Evolutionary conservation across 2,797 vertebrate species (phyloP).

Genomic region (Mormyrus proboscirostris): DNA sequence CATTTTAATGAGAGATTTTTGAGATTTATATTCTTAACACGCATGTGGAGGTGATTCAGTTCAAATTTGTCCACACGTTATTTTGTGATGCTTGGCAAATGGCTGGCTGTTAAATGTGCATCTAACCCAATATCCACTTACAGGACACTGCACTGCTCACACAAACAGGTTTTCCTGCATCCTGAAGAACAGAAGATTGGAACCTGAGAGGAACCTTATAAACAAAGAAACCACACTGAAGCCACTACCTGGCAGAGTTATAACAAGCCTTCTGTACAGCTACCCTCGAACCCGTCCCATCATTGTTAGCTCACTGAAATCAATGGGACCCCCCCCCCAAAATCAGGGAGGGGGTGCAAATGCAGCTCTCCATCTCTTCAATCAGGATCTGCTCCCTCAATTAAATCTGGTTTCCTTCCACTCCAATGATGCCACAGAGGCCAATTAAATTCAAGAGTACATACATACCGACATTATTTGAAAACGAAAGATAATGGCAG

Average conservation of each 20-base stretch:
- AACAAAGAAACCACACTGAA: neutral
- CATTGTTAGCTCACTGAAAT: conserved; percentile 18
- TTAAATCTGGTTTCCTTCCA: conserved; percentile 20
- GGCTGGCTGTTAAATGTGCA: neutral
- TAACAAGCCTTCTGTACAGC: neutral
- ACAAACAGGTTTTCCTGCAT: neutral
- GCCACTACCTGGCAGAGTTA: neutral
- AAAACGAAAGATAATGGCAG: neutral
- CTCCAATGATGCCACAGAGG: conserved; percentile 10
- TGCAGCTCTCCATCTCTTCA: neutral
- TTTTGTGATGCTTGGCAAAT: neutral
- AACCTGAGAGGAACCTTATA: neutral
- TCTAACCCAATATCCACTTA: neutral
- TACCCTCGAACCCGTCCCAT: neutral
- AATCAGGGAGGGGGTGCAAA: neutral
- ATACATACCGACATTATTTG: neutral
- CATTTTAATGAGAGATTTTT: neutral
- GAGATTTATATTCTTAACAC: neutral
- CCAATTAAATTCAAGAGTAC: conserved; percentile 22
- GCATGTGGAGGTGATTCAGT: neutral
- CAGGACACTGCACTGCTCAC: neutral
- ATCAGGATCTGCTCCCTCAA: conserved; percentile 16
- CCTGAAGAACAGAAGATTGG: neutral
- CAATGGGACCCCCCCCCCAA: conserved; percentile 5
- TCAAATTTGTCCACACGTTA: neutral